Conservation (phyloP, 1,140 invertebrate genomes). For the Pachypeltis micranthus region DNA sequence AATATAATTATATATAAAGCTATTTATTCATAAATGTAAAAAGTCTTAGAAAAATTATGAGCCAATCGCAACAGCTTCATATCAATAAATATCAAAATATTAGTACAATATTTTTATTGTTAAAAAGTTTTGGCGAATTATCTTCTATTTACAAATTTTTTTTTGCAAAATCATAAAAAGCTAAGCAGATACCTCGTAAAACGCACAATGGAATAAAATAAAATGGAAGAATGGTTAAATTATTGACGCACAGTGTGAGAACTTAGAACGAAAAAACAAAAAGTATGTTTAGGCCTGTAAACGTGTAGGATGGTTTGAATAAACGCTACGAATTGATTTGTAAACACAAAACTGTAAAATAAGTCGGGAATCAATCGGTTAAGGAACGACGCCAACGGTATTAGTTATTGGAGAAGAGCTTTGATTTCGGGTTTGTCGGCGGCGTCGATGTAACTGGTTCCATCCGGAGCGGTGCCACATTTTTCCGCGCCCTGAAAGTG, state of each 20-base stretch:
- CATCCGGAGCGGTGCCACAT: constrained; percentile 73
- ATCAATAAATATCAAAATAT: constrained; percentile 8
- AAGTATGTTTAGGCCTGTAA: neutral
- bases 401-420: constrained; percentile 41
- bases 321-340: neutral
- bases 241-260: neutral
- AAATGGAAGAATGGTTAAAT: neutral
- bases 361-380: neutral
- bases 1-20: neutral
- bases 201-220: neutral
- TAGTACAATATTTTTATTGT: neutral
- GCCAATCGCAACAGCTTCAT: neutral
- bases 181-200: neutral
- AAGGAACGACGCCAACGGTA: too few relatives aligned
- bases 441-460: constrained; percentile 69
- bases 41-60: constrained; percentile 2
- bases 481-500: constrained; percentile 64
- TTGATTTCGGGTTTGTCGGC: constrained; percentile 89
- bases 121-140: constrained; percentile 2
- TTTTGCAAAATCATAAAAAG: neutral
- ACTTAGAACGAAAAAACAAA: neutral
- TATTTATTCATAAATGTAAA: neutral
- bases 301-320: neutral
- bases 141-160: neutral
- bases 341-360: constrained; percentile 5